Evolutionary conservation across 2,797 vertebrate genomes (phyloP).

Genomic region (Fistularia commersonii): DNA sequence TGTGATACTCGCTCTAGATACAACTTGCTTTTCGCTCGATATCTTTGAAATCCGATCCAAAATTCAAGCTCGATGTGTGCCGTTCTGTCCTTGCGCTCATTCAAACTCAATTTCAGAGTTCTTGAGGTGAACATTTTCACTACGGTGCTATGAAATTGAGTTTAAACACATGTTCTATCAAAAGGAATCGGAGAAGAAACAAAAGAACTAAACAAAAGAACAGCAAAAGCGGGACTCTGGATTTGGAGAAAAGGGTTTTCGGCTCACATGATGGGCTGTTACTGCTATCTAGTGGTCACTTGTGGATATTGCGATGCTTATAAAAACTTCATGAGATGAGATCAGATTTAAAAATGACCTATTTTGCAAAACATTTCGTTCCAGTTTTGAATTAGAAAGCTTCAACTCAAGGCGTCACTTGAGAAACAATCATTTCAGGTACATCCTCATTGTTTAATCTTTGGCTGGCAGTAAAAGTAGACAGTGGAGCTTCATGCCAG

Average conservation of each 20-base stretch:
- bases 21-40: slow-evolving; percentile 6
- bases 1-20: slow-evolving; percentile 24
- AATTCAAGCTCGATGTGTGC: slow-evolving; percentile 6
- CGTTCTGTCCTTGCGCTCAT: no score
- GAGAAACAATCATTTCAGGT: no score
- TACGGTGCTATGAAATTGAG: slow-evolving; percentile 13
- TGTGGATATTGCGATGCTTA: slow-evolving; percentile 17
- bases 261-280: slow-evolving; percentile 18
- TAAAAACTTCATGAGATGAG: background rate
- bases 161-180: slow-evolving; percentile 9
- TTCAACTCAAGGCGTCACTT: no score
- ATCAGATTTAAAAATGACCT: background rate
- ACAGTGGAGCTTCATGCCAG: no score
- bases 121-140: slow-evolving; percentile 15
- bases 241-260: background rate
- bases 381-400: no score
- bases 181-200: no score
- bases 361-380: no score
- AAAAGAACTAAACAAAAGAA: background rate
- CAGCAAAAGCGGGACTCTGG: slow-evolving; percentile 6
- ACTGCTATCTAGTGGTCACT: slow-evolving; percentile 50
- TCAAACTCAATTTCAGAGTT: slow-evolving; percentile 19
- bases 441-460: no score
- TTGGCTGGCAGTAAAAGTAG: no score
- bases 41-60: slow-evolving; percentile 2